A percentile compares a stretch with the other conserved stretches of the same genome.
Evolutionary conservation across 2,888 invertebrate genomes (phyloP).

Genomic region (Lucinisca nassula): DNA sequence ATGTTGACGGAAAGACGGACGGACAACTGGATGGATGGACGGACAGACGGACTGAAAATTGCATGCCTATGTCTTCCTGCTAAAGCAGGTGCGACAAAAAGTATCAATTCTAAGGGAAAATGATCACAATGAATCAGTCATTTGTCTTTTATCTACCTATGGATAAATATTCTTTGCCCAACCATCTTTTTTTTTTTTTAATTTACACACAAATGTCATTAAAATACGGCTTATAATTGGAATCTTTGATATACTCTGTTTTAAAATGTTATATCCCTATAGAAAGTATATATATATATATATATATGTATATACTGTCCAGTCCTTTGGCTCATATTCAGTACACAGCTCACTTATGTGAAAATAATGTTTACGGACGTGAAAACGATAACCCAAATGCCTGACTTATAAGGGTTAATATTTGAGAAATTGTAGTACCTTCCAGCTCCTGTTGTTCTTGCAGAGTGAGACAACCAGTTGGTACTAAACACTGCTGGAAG

Average conservation of each 20-base stretch:
- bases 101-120: no score
- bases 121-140: no score
- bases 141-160: no score
- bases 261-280: neutral
- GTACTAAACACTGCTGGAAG: conserved; percentile 68
- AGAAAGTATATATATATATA: neutral
- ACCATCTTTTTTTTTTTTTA: no score
- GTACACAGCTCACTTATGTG: neutral
- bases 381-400: neutral
- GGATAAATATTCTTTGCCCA: no score
- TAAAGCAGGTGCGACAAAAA: no score
- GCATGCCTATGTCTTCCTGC: no score
- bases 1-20: no score
- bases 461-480: neutral
- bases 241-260: neutral
- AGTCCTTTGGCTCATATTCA: neutral
- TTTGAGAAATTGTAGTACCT: neutral
- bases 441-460: neutral
- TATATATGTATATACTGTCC: neutral
- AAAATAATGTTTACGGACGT: neutral
- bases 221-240: no score
- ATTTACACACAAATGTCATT: no score
- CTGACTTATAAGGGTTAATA: neutral
- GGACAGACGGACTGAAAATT: no score
- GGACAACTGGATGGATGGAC: no score